Conservation (phyloP, 2,113 vertebrate genomes). For the Ictalurus punctatus region DNA sequence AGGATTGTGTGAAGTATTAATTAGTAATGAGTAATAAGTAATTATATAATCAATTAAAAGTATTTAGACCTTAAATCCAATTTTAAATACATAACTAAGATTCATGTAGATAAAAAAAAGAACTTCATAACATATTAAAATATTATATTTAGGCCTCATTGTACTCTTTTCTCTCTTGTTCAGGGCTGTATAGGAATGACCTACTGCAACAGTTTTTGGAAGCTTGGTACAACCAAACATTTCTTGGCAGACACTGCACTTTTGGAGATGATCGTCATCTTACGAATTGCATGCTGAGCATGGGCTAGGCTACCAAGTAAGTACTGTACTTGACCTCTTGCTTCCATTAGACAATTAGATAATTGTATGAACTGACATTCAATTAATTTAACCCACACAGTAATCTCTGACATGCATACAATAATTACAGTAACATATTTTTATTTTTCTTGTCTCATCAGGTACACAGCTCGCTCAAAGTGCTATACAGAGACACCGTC, state of each 20-base stretch:
- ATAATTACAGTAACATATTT: not conserved
- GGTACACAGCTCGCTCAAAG: constrained; percentile 84
- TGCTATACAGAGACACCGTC: constrained; percentile 88
- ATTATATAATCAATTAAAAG: not conserved
- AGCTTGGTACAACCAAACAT: constrained; percentile 90
- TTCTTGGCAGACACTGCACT: constrained; percentile 87
- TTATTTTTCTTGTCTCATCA: constrained; percentile 53
- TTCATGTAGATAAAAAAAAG: not conserved
- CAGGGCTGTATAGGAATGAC: constrained; percentile 87
- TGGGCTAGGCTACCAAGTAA: constrained; percentile 92
- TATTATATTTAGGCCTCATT: not conserved
- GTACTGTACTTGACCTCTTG: constrained; percentile 32
- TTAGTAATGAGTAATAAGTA: not conserved
- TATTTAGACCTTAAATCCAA: not conserved
- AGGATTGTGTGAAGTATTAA: not conserved
- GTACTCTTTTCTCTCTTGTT: not conserved
- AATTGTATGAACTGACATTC: not conserved
- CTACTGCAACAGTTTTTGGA: constrained; percentile 88
- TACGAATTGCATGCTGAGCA: constrained; percentile 89
- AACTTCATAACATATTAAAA: not conserved
- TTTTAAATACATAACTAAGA: not conserved
- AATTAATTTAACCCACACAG: not conserved
- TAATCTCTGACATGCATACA: not conserved
- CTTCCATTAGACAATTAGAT: not conserved
- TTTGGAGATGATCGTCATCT: constrained; percentile 91